These are phyloP conservation scores for Bovichtus variegatus DNA, from an alignment of 2,797 vertebrate species.

Conservation along the genomic window DNA sequence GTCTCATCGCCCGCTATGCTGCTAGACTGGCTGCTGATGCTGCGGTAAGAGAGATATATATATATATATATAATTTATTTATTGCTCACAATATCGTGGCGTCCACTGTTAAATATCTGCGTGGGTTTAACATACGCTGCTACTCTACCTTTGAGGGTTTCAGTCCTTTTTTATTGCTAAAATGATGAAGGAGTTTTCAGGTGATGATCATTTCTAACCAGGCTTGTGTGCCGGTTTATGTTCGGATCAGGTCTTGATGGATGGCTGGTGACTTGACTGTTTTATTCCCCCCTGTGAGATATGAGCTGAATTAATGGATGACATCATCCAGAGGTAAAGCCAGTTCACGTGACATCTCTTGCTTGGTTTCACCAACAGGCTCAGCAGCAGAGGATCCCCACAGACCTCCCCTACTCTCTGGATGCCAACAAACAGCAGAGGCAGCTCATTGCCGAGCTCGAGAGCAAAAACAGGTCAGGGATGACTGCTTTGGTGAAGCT, in stretches of 20 bases:
- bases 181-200: slow-evolving; percentile 46
- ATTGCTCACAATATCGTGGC: slow-evolving; percentile 48
- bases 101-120: slow-evolving; percentile 43
- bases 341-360: slow-evolving; percentile 61
- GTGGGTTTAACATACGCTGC: slow-evolving; percentile 24
- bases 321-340: slow-evolving; percentile 67
- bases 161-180: slow-evolving; percentile 20
- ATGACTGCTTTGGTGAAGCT: slow-evolving; percentile 22
- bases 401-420: slow-evolving; percentile 95
- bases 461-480: slow-evolving; percentile 97
- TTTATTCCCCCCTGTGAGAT: slow-evolving; percentile 52
- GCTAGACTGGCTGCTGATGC: slow-evolving; percentile 97
- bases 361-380: slow-evolving; percentile 83
- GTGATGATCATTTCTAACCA: slow-evolving; percentile 44
- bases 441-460: slow-evolving; percentile 98
- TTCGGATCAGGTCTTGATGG: slow-evolving; percentile 50
- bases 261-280: slow-evolving; percentile 59
- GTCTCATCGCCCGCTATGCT: slow-evolving; percentile 97
- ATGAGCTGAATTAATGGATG: slow-evolving; percentile 56
- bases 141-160: slow-evolving; percentile 15
- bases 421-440: slow-evolving; percentile 98
- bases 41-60: slow-evolving; percentile 87
- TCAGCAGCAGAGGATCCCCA: slow-evolving; percentile 90
- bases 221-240: slow-evolving; percentile 30
- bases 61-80: slow-evolving; percentile 53